Base-by-base conservation (phyloP, 1,140 invertebrate species). In the Tribolium castaneum region DNA sequence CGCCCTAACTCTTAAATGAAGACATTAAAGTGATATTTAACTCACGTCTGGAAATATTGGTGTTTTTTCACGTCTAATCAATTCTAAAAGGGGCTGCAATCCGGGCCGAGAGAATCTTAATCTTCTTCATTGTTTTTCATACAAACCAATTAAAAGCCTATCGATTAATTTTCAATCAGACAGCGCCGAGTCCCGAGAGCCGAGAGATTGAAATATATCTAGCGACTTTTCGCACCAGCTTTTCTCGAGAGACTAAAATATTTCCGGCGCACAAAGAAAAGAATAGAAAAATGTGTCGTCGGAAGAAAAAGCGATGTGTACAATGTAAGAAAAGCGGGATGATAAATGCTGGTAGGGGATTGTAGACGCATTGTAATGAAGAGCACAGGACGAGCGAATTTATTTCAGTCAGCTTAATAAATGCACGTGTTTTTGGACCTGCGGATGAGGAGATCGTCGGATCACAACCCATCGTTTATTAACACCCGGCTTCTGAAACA, bases 241-340 rank as follows among this genome's bases (percentile, higher is more conserved):
- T 77, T 77, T 74, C 76, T 80, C 62, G 7, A 77, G 75, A 66
- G 77, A 75, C 66, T 80, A 70, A 80, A 80, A 80, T 78, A 80
- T 78, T 78, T 80, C 73, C 74, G 73, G 74, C 62, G 70, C 66
- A 76, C 77, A 76, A 72, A 77, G 74, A 78, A 77, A 80, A 75
- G 76, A 80, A 80, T 80, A 78, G 80, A 81, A 81, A 81, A 81
- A 81, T 81, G 80, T 80, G 78, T 81, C 78, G 80, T 80, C 73
- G 75, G 73, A 76, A 76, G 76, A 80, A 81, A 80, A 78, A 81
- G 80, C 78, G 66, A 81, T 81, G 78, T 78, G 80, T 80, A 81
- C 77, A 80, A 81, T 78, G 76, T 81, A 80, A 81, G 78, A 77
- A 78, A 79, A 75, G 81, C 75, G 22, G 78, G 76, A 82, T 80